Evolutionary conservation across 2,888 invertebrate genomes (phyloP).

Genomic region (Eupithecia tripunctaria): DNA sequence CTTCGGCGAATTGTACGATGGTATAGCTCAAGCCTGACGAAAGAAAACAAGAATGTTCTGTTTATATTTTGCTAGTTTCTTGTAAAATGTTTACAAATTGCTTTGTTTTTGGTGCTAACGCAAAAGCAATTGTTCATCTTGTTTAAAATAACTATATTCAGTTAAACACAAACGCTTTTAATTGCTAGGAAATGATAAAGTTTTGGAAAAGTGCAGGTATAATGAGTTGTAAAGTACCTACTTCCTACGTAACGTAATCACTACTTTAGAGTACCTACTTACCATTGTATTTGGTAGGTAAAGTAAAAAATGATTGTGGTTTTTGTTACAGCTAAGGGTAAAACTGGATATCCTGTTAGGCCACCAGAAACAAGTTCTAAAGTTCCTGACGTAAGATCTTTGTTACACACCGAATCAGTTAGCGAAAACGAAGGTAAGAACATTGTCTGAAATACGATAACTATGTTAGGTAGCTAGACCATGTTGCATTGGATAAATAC

Average conservation of each 20-base stretch:
- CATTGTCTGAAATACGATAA: background rate
- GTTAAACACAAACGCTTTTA: conserved; percentile 15
- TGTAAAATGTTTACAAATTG: conserved; percentile 29
- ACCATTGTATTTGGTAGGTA: background rate
- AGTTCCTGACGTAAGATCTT: conserved; percentile 53
- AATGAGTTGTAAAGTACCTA: conserved; percentile 29
- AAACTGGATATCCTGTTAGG: conserved; percentile 79
- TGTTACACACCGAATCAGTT: conserved; percentile 59
- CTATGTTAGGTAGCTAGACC: background rate
- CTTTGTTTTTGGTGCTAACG: conserved; percentile 17
- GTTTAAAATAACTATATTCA: conserved; percentile 12
- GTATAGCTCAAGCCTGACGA: conserved; percentile 26
- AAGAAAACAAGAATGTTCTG: conserved; percentile 18
- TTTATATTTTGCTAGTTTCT: conserved; percentile 23
- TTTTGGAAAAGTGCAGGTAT: conserved; percentile 91
- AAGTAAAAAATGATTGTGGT: conserved; percentile 4
- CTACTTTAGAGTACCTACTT: conserved; percentile 2
- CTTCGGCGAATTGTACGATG: background rate
- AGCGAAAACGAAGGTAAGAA: conserved; percentile 65
- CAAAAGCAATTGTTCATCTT: conserved; percentile 24
- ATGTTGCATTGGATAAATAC: background rate
- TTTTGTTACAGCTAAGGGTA: conserved; percentile 76
- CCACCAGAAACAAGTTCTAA: conserved; percentile 69
- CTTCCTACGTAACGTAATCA: conserved; percentile 23
- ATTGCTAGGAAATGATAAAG: conserved; percentile 86